Conservation (phyloP, 2,797 vertebrate species). For the Dromococcyx pavoninus region DNA sequence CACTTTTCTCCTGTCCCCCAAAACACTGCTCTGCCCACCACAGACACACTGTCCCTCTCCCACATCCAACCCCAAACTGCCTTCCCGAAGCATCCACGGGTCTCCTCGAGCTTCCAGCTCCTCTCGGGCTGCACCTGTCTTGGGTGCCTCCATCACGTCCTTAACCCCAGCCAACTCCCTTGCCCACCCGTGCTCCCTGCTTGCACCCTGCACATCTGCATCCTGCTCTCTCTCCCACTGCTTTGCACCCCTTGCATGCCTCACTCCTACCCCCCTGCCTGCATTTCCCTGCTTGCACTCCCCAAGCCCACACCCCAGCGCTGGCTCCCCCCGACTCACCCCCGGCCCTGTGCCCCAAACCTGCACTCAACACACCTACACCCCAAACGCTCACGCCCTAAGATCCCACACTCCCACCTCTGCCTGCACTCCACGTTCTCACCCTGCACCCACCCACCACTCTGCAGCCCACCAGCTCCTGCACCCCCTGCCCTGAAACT, state of each 20-base stretch:
- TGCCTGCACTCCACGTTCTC: no score
- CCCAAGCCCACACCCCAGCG: not conserved
- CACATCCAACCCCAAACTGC: not conserved
- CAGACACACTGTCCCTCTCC: no score
- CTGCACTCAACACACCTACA: not conserved
- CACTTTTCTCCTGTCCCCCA: not conserved
- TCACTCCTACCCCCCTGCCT: not conserved
- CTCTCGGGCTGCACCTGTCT: not conserved
- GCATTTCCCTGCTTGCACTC: not conserved
- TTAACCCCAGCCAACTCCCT: not conserved
- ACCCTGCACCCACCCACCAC: not conserved
- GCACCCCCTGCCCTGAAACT: no score
- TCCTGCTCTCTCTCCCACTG: no score
- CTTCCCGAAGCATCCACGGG: not conserved
- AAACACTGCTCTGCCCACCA: rapidly evolving
- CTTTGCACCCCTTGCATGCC: no score
- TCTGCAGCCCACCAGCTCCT: not conserved
- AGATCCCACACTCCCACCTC: not conserved
- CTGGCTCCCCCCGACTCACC: no score
- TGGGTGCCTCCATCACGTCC: not conserved
- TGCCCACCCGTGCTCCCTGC: not conserved
- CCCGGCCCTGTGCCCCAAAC: no score
- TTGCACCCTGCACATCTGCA: not conserved
- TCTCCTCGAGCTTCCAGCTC: not conserved
- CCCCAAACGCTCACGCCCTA: not conserved